Base-by-base conservation (phyloP, 2,888 invertebrate genomes). In the Sphecodes monilicornis region DNA sequence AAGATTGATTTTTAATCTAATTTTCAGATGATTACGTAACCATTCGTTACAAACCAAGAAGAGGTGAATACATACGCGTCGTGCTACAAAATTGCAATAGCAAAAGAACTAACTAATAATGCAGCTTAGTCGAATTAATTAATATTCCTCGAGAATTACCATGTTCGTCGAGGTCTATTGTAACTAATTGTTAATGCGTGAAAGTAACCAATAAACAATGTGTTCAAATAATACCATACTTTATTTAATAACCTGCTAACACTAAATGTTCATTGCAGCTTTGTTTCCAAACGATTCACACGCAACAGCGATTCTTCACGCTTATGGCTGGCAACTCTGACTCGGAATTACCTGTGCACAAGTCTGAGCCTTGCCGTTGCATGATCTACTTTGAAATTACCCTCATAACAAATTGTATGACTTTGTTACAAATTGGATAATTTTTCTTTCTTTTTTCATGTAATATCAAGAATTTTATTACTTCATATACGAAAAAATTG, bases 21-120 rank as follows among this genome's bases (percentile, higher is more conserved):
- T 96, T 97, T 97, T 94, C 97, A 98, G 98, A 98, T 96, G 98
- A 98, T 96, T 98, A 97, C 97, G 97, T 98, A 96, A 98, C 97
- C 94, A 97, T 98, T 95, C 97, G 97, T 96, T 98, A 98, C 97
- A 98, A 97, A 96, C 97, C 97, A 95, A 97, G 97, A 95, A 97
- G 97, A 98, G 98, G 98, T 98, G 96, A 96, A 95, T 96, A 96
- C 80, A 78, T 66, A 78, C 74, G 81, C 39, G 39, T n/a, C 68
- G 68, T 22, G 68, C 68, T 68, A 36, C 36, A 82, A 81, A 80
- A 81, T 78, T 78, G 41, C 78, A 43, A 84, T 41, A 75, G 39
- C 73, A 76, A 76, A 68, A 60, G 43, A 39, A 84, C 84, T 89
- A 89, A 84, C 86, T 80, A 8, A 85, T 69, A 79, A 69, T 60